phyloP scores from a whole-genome alignment of 2,888 invertebrate species.

The Phengaris alcon region DNA sequence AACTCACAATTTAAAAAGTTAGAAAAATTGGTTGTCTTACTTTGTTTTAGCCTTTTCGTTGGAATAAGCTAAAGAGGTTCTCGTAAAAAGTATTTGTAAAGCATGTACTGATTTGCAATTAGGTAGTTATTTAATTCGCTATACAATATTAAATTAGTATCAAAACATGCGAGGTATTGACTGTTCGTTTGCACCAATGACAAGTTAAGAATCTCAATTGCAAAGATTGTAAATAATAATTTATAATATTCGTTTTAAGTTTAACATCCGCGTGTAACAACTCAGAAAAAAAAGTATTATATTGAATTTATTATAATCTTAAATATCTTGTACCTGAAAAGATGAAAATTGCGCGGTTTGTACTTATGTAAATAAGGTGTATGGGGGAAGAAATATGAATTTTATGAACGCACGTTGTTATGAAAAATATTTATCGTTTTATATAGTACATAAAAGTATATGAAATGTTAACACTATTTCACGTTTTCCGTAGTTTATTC shows the following conservation, averaged over 20 bases:
- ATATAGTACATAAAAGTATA: slow-evolving; percentile 27
- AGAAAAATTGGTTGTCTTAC: no score
- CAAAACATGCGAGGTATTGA: slow-evolving; percentile 6
- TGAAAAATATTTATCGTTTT: slow-evolving; percentile 28
- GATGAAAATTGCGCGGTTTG: neutral
- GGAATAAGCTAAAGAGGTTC: slow-evolving; percentile 18
- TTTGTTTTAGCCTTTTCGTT: neutral
- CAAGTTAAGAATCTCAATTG: slow-evolving; percentile 41
- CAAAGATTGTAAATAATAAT: slow-evolving; percentile 65
- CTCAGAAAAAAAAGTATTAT: slow-evolving; percentile 8
- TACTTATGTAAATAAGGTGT: slow-evolving; percentile 27
- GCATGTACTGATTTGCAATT: slow-evolving; percentile 24
- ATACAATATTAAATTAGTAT: slow-evolving; percentile 21
- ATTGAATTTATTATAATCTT: neutral
- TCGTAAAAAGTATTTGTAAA: slow-evolving; percentile 25
- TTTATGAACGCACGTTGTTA: slow-evolving; percentile 26
- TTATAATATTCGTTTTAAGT: slow-evolving; percentile 61
- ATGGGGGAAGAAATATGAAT: slow-evolving; percentile 24
- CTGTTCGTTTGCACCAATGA: slow-evolving; percentile 40
- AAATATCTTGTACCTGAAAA: slow-evolving; percentile 31
- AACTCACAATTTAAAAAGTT: neutral
- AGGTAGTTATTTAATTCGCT: slow-evolving; percentile 29
- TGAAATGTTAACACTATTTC: slow-evolving; percentile 32
- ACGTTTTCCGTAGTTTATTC: slow-evolving; percentile 6
- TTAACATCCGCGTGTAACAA: slow-evolving; percentile 45